These are phyloP conservation scores for Labrus mixtus DNA, from an alignment of 2,113 vertebrate genomes.

Conservation along the genomic window DNA sequence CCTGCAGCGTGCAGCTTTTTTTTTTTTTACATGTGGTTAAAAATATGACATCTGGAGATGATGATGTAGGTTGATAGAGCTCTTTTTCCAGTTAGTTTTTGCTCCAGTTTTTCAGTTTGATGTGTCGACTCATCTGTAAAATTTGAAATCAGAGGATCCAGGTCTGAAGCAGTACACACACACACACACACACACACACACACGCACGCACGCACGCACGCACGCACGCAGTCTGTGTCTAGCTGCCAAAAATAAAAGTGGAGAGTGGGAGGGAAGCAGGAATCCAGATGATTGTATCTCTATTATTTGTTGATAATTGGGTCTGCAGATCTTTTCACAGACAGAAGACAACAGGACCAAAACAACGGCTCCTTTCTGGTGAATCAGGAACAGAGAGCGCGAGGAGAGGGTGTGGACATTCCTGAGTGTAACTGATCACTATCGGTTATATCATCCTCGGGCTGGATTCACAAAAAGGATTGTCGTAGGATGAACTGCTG, in stretches of 20 bases:
- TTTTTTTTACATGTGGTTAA: too few relatives aligned
- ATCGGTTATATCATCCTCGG: not conserved
- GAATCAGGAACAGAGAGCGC: slow-evolving; percentile 7
- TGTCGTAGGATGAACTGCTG: not conserved
- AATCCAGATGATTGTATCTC: slow-evolving; percentile 36
- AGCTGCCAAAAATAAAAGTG: slow-evolving; percentile 13
- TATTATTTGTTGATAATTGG: slow-evolving; percentile 17
- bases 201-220: not conserved
- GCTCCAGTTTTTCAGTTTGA: not conserved
- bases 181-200: not conserved
- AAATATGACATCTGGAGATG: too few relatives aligned
- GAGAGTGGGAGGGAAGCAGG: slow-evolving; percentile 16
- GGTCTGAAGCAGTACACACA: not conserved
- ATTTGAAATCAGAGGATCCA: slow-evolving; percentile 35
- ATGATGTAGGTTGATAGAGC: too few relatives aligned
- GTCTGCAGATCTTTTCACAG: slow-evolving; percentile 7
- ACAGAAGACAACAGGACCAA: slow-evolving; percentile 23
- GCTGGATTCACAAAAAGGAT: not conserved
- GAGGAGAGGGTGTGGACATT: slow-evolving; percentile 10
- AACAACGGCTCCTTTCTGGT: not conserved
- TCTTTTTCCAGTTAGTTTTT: too few relatives aligned
- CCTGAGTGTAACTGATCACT: not conserved
- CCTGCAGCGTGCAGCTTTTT: not conserved
- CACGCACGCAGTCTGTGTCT: not conserved
- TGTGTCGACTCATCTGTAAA: slow-evolving; percentile 20